Base-by-base conservation (phyloP, 2,888 invertebrate species). In the Xylocampa areola region DNA sequence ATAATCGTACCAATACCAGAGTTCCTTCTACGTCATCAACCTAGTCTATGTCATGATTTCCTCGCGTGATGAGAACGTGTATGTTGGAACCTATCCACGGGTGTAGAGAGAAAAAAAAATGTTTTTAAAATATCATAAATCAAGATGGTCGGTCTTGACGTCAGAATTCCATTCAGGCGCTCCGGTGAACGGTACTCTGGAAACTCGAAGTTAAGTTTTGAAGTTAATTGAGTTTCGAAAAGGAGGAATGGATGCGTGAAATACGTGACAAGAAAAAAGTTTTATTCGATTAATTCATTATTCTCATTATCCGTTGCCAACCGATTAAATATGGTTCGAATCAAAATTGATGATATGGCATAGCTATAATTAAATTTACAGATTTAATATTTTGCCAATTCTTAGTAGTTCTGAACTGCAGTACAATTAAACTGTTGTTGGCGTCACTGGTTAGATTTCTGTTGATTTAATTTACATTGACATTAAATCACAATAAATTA, bases 121-220 rank as follows among this genome's bases (percentile, higher is more conserved):
- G 62, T 79, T 81, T 83, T 82, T 79, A 78, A 82, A 86, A 81
- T 77, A 79, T 73, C 76, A 80, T 82, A 83, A 82, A 81, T 84
- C 82, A 81, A 61, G 63, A 70, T 76, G 59, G 69, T 65, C 57
- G 49, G 47, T 14, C 37, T 67, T 84, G 82, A 83, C 82, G 86
- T 86, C 80, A 82, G 60, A 40, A 45, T 53, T 76, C 73, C 82
- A 86, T 86, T 86, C 77, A 85, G 63, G 48, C 63, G 58, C 41
- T 37, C 27, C 27, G 41, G 21, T 63, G 6, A 21, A 49, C 43
- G 35, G 32, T 39, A 81, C 76, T 67, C 49, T 39, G n/a, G 19
- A 51, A 70, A 69, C 37, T 71, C 69, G 70, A 72, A 61, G 30
- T 21, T 7, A 32, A 41, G 21, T 37, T 27, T 16, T 11, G 8